A percentile compares a stretch with the other conserved stretches of the same genome.
phyloP scores from a whole-genome alignment of 92 coral and sea anemone species.

The Meandrina meandrites region DNA sequence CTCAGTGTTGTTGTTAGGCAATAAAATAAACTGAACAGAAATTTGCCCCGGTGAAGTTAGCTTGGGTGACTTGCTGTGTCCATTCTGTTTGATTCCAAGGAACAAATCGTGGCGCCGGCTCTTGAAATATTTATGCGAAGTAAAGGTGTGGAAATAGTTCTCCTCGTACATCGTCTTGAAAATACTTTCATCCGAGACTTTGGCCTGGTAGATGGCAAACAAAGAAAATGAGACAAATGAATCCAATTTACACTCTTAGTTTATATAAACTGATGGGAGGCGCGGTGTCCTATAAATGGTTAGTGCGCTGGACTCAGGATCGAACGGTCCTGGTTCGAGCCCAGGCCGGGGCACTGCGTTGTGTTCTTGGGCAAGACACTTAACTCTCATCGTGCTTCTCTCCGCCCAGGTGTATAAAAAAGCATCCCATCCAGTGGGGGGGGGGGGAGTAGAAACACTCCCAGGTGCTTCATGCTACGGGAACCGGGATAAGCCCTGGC shows the following conservation, averaged over 20 bases:
- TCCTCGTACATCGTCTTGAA: slow-evolving; percentile 65
- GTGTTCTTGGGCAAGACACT: no score
- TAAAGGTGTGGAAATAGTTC: slow-evolving; percentile 77
- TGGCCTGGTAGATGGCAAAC: slow-evolving; percentile 51
- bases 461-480: no score
- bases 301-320: no score
- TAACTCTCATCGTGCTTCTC: no score
- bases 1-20: slow-evolving; percentile 28
- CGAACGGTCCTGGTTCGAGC: no score
- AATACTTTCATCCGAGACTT: slow-evolving; percentile 71
- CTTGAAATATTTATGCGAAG: slow-evolving; percentile 84
- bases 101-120: slow-evolving; percentile 70
- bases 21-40: slow-evolving; percentile 69
- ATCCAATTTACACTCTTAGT: background rate
- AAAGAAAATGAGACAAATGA: background rate
- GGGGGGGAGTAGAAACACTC: no score
- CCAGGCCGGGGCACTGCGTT: no score
- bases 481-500: no score
- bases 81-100: slow-evolving; percentile 81
- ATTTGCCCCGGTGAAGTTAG: slow-evolving; percentile 71
- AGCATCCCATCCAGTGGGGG: no score
- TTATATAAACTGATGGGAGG: no score
- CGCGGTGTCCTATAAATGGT: no score
- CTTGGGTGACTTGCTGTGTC: slow-evolving; percentile 75
- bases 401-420: no score